These are phyloP conservation scores for Platysternon megacephalum DNA, from an alignment of 2,113 vertebrate species.

Conservation along the genomic window DNA sequence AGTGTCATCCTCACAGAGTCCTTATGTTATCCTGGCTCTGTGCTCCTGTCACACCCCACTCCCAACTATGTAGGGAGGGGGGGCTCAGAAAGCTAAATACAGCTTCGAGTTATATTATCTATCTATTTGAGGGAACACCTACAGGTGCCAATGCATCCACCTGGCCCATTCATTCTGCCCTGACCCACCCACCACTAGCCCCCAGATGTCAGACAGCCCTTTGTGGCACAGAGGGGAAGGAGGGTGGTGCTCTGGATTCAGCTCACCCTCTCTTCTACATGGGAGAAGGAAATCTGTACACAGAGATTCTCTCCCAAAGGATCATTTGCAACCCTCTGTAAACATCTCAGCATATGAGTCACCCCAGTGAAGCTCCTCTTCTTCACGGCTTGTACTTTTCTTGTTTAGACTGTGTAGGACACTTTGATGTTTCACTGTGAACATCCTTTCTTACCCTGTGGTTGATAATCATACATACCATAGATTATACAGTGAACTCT, in stretches of 20 bases:
- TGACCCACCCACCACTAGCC: not conserved
- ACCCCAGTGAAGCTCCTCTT: not conserved
- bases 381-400: not conserved
- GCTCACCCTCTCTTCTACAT: not conserved
- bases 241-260: not conserved
- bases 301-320: fast-evolving
- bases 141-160: not conserved
- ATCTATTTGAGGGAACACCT: not conserved
- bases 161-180: not conserved
- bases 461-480: not conserved
- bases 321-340: not conserved
- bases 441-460: not conserved
- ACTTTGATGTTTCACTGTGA: not conserved
- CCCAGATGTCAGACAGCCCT: not conserved
- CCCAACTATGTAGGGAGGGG: not conserved
- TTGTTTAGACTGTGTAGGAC: not conserved
- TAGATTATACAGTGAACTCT: not conserved
- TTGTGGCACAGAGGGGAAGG: not conserved
- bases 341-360: not conserved
- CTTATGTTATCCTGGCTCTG: not conserved
- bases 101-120: not conserved
- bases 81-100: not conserved
- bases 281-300: not conserved
- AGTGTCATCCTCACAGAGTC: not conserved
- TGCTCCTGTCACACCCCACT: not conserved